Evolutionary conservation across 2,888 invertebrate genomes (phyloP), one percentile per base, ranked within the genome.

Genomic region (Hofmannophila pseudospretella): DNA sequence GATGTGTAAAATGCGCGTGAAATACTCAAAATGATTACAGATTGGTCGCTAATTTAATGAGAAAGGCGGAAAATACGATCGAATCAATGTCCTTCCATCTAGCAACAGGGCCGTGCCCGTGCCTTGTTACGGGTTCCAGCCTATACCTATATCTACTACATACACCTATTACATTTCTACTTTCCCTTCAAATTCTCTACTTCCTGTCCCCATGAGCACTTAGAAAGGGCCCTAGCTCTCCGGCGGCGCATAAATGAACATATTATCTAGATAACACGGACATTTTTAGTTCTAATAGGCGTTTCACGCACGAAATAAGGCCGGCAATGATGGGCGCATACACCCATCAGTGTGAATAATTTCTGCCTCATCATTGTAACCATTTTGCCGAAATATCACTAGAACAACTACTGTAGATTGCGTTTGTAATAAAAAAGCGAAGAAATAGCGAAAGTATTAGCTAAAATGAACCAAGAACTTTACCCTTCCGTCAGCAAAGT

Each of bases 401-500:
- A 38, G 39, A 34, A 39, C 44, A 39, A 41, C 31, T 38, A 37
- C 14, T 35, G 25, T 34, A 42, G 16, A 50, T 28, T 10, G 35
- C 35, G 47, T 60, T 50, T 38, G 51, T 31, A 45, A 36, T 20
- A 43, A 35, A 29, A 33, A 51, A 47, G 54, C 45, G 46, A 45
- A 32, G 42, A 53, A 62, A 63, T 47, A 57, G 41, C 44, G 45
- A 48, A 31, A 50, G 48, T 50, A 66, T 54, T 52, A 62, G 51
- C 49, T 45, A 60, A 58, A 67, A 67, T 63, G 41, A 64, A 65
- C 57, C 51, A 57, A 74, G 69, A 70, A 77, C 68, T 76, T 86
- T 84, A 87, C 87, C 87, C 85, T 75, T 75, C 82, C 75, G 79
- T 77, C 80, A 80, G 85, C 78, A 73, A 77, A 64, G 67, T 75